Evolutionary conservation across 2,113 vertebrate genomes (phyloP), one percentile per base, ranked within the genome.

Genomic region (Oryzias woworae): DNA sequence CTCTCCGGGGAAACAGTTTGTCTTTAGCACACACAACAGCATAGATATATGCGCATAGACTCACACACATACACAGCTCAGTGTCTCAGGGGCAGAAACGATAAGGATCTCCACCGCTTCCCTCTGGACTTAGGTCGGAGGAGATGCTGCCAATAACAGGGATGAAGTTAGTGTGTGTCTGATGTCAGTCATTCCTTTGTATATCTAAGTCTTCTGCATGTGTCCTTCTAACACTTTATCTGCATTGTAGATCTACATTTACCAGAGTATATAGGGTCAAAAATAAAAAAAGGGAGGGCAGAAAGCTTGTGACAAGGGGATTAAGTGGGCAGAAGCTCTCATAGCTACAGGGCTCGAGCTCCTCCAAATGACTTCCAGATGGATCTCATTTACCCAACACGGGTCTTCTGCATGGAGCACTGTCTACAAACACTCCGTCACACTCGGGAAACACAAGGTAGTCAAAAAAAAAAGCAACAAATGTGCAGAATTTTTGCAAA

Each of bases 341-440:
- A 76, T 90, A 84, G 91, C 88, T 87, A 76, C 67, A 84, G 73
- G 82, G 89, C 75, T 93, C 88, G 91, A 92, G 92, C 84, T 79
- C 46, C 56, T 88, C 61, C 90, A 95, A 96, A 97, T 96, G 88
- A 92, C 89, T 94, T 96, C 96, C 96, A 99, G 96, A 96, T 96
- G 97, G 84, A 36, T 70, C 88, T 92, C 90, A 94, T 96, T 97
- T 94, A 63, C 81, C 83, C 86, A 86, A 88, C 83, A 66, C 75
- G 71, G 85, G 88, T 83, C 69, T 80, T 85, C 79, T 87, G 89
- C 90, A 85, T 88, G 71, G 64, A 86, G 80, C 81, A 85, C 90
- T 87, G 72, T 87, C 75, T 26, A 62, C 58, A 75, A 23, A 69
- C 51, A 55, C 31, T 48, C 75, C 80, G 42, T 48, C 20, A 44